Percentiles rank a stretch among this genome's conserved stretches.
Conservation (phyloP, 2,113 vertebrate genomes). For the Xiphorhynchus elegans region DNA sequence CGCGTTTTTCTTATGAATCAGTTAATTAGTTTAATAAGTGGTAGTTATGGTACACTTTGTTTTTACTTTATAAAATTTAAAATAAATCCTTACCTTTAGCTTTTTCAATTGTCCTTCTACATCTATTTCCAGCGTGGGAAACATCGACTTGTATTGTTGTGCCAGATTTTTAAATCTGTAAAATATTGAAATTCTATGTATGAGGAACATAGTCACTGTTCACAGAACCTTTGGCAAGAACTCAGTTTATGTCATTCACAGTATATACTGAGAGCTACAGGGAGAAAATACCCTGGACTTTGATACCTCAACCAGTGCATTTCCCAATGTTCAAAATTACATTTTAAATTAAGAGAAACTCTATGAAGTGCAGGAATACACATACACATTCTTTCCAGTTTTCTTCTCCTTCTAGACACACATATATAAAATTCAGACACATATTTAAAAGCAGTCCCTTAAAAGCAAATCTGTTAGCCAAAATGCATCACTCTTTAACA, state of each 20-base stretch:
- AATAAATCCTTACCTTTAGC: constrained; percentile 82
- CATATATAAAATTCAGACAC: background rate
- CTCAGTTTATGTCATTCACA: background rate
- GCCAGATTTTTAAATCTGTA: constrained; percentile 93
- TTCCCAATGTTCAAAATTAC: background rate
- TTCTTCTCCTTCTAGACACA: background rate
- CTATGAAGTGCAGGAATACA: background rate
- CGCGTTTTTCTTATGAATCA: background rate
- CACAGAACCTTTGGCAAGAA: background rate
- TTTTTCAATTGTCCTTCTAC: constrained; percentile 89
- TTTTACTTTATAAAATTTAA: background rate
- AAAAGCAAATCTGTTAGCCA: background rate
- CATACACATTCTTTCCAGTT: background rate
- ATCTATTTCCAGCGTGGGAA: constrained; percentile 87
- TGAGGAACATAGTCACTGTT: background rate
- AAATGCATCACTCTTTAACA: background rate
- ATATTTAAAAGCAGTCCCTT: background rate
- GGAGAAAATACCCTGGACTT: background rate
- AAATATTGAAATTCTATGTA: background rate
- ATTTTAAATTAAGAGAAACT: background rate
- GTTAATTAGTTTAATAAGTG: background rate
- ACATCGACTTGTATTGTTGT: constrained; percentile 94
- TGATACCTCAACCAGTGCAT: background rate
- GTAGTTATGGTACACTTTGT: background rate
- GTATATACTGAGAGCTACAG: background rate